Conservation (phyloP, 2,888 invertebrate species). For the Anaspis maculata region DNA sequence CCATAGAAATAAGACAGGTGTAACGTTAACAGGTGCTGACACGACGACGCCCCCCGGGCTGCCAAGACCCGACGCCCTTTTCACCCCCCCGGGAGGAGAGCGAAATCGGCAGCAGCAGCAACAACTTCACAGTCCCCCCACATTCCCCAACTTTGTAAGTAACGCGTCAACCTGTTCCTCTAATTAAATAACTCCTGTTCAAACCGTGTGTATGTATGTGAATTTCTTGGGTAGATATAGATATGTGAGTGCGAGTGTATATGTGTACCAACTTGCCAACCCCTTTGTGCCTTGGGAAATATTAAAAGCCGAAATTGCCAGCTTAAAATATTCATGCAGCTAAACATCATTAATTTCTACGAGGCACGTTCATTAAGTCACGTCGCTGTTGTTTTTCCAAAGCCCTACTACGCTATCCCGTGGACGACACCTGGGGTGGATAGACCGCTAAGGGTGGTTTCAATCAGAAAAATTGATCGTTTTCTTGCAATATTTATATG, state of each 20-base stretch:
- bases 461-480: too few relatives aligned
- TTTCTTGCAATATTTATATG: too few relatives aligned
- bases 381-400: too few relatives aligned
- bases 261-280: neutral
- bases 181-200: constrained; percentile 20
- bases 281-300: too few relatives aligned
- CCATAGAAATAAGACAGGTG: constrained; percentile 15
- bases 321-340: too few relatives aligned
- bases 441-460: too few relatives aligned
- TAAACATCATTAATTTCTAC: too few relatives aligned
- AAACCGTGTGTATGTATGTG: constrained; percentile 10
- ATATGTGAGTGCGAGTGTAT: constrained; percentile 4
- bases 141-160: constrained; percentile 19
- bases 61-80: constrained; percentile 37
- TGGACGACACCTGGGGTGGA: too few relatives aligned
- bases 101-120: constrained; percentile 20
- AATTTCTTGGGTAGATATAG: constrained; percentile 2
- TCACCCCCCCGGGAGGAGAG: constrained; percentile 22
- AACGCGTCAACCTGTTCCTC: constrained; percentile 19
- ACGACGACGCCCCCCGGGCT: constrained; percentile 32
- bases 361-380: too few relatives aligned
- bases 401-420: too few relatives aligned
- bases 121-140: constrained; percentile 19
- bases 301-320: too few relatives aligned
- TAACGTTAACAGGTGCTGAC: constrained; percentile 31